These are phyloP conservation scores for Drosophila tsacasi DNA, from an alignment of 1,140 invertebrate genomes.

Conservation along the genomic window DNA sequence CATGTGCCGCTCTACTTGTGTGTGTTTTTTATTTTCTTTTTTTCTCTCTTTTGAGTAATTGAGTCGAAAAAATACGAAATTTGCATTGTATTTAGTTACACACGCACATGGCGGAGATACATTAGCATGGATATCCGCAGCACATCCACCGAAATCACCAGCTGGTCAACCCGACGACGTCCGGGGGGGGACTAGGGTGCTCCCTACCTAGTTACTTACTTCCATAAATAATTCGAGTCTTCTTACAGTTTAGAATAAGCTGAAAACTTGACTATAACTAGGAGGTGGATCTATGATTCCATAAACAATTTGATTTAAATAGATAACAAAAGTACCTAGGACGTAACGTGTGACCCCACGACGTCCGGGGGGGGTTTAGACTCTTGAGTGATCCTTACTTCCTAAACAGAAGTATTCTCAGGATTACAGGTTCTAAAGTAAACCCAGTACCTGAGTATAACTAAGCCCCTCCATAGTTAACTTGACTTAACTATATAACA, in stretches of 20 bases:
- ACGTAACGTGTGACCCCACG: background rate
- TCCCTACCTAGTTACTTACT: background rate
- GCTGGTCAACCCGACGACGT: background rate
- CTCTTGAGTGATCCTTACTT: too few species aligned
- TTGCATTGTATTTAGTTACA: constrained; percentile 83
- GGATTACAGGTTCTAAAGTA: too few species aligned
- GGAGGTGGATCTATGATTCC: too few species aligned
- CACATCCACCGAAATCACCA: constrained; percentile 4
- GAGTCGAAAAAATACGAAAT: constrained; percentile 63
- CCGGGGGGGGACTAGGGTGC: background rate
- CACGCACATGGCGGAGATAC: constrained; percentile 62
- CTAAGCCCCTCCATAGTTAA: too few species aligned
- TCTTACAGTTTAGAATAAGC: background rate
- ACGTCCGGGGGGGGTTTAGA: background rate
- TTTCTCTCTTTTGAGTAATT: constrained; percentile 66
- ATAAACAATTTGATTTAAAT: background rate
- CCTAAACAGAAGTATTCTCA: too few species aligned
- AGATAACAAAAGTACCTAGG: background rate
- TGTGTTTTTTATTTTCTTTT: constrained; percentile 50
- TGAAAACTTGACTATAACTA: background rate
- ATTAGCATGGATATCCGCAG: constrained; percentile 42
- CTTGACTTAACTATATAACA: background rate
- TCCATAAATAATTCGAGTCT: background rate
- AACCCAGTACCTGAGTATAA: background rate
- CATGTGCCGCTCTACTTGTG: constrained; percentile 34